Base-by-base conservation (phyloP, 2,888 invertebrate genomes). In the Caenorhabditis zanzibari region DNA sequence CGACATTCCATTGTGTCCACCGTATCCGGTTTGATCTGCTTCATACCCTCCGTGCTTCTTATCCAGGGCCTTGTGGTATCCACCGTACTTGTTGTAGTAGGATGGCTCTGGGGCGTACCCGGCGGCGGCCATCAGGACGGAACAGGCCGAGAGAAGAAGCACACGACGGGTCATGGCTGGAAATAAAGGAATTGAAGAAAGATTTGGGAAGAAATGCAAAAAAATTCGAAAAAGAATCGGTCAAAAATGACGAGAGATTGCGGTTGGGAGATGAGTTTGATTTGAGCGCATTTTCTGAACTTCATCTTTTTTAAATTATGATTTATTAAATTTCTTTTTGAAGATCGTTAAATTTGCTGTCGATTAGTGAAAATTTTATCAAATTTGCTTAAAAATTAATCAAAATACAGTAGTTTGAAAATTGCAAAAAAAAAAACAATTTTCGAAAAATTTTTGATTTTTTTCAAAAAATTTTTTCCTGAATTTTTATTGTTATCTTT, bases 41-140 rank as follows among this genome's bases (percentile, higher is more conserved):
- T 81, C 81, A 26, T 81, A 84, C 4, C 77, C 81, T 6, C 84
- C 84, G 77, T 84, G 75, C 35, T 68, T 71, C 61, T 81, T 75
- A 22, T 84, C 84, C 12, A 81, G 24, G 2, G 52, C 52, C 26
- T 84, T 79, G 73, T 84, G 81, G 28, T 75, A 68, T 0, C 72
- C 81, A 7, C 84, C 84, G 66, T 84, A 84, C 24, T 66, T 54
- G 52, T 68, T 76, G 75, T 84, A 81, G 68, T 79, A 83, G 22
- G 59, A 6, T 9, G 82, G 73, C 38, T 76, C 72, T 10, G 72
- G 76, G 1, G 72, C 58, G 52, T 77, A 77, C 14, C 77, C 77
- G 71, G 76, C 76, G 35, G 76, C 49, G 47, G 72, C 77, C 26
- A 77, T 44, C 22, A 77, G 59, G 6, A 82, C 72, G 28, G 71